These are phyloP conservation scores for Agrochola macilenta DNA, from an alignment of 2,888 invertebrate genomes.

Conservation along the genomic window DNA sequence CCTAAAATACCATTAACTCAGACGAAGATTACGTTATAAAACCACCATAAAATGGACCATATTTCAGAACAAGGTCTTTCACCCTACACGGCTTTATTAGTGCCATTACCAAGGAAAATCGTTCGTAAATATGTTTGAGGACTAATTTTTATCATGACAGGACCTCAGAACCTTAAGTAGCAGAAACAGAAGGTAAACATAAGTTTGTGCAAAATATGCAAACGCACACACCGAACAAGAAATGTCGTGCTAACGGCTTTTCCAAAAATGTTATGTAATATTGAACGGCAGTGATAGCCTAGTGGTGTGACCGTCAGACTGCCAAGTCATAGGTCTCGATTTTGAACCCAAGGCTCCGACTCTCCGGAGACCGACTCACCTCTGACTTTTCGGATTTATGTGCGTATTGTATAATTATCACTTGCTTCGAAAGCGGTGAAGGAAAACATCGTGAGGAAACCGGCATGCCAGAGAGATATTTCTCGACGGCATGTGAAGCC, in stretches of 20 bases:
- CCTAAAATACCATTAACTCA: constrained; percentile 23
- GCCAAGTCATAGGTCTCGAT: too few relatives aligned
- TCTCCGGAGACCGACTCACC: too few relatives aligned
- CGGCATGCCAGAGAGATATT: too few relatives aligned
- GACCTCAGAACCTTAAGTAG: neutral
- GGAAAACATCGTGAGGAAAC: too few relatives aligned
- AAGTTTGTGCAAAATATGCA: neutral
- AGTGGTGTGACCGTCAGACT: too few relatives aligned
- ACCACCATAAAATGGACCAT: constrained; percentile 45
- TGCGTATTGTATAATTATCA: too few relatives aligned
- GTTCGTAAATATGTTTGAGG: constrained; percentile 30
- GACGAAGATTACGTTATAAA: constrained; percentile 39
- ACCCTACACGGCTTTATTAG: constrained; percentile 51
- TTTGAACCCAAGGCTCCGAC: too few relatives aligned
- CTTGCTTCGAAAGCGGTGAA: too few relatives aligned
- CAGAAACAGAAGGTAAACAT: constrained; percentile 9
- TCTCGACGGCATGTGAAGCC: too few relatives aligned
- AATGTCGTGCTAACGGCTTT: neutral
- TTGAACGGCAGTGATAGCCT: too few relatives aligned
- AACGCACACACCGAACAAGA: neutral
- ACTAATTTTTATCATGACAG: constrained; percentile 24
- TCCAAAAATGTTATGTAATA: neutral
- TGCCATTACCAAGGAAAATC: constrained; percentile 36
- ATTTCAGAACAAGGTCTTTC: constrained; percentile 41
- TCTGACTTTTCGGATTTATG: too few relatives aligned